phyloP scores from a whole-genome alignment of 2,113 vertebrate species.

The Rattus norvegicus region DNA sequence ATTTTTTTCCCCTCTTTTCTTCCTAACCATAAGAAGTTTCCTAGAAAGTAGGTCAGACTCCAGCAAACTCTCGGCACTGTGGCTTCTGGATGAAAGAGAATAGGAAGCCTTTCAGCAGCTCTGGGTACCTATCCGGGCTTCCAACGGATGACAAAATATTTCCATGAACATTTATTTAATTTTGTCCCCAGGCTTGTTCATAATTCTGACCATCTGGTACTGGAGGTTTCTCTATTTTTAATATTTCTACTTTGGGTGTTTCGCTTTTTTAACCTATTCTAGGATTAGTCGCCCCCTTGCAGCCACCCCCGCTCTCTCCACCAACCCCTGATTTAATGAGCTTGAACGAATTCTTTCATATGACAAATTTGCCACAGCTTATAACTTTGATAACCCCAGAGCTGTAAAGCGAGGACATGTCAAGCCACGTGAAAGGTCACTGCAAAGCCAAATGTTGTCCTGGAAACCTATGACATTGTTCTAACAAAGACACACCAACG shows the following conservation, averaged over 20 bases:
- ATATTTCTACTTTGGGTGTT: conserved; percentile 79
- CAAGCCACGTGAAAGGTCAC: neutral
- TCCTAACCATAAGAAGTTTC: conserved; percentile 41
- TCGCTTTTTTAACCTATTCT: conserved; percentile 81
- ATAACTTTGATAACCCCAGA: conserved; percentile 46
- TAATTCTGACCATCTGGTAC: conserved; percentile 77
- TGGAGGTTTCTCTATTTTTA: conserved; percentile 82
- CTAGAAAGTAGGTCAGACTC: conserved; percentile 76
- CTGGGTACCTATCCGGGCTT: conserved; percentile 56
- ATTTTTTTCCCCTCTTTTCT: neutral
- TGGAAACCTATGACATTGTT: neutral
- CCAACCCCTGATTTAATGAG: conserved; percentile 60
- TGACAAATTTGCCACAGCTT: conserved; percentile 9
- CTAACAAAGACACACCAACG: neutral
- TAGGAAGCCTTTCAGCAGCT: conserved; percentile 66
- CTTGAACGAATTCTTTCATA: conserved; percentile 49
- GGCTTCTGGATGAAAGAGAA: conserved; percentile 26
- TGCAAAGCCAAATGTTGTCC: neutral
- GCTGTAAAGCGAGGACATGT: neutral
- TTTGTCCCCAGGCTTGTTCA: conserved; percentile 77
- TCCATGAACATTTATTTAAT: conserved; percentile 78
- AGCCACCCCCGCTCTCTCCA: conserved; percentile 61
- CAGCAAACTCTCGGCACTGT: conserved; percentile 37
- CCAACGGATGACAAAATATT: conserved; percentile 80
- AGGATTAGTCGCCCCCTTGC: conserved; percentile 75